Percentiles rank a stretch among this genome's conserved stretches.
Evolutionary conservation across 2,888 invertebrate genomes (phyloP).

Genomic region (Drosophila stalkeri): DNA sequence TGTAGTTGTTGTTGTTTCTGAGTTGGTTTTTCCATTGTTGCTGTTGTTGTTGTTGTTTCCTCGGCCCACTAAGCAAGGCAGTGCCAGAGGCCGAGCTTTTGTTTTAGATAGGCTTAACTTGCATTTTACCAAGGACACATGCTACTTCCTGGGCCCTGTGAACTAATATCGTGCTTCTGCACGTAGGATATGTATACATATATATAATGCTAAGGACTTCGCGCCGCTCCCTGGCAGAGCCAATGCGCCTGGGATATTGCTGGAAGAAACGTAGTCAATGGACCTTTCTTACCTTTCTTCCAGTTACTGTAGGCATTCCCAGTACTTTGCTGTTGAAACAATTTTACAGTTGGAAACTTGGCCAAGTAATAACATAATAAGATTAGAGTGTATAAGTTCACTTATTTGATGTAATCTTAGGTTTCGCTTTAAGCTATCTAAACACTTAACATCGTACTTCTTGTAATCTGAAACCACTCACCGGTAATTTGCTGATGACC

Average conservation of each 20-base stretch:
- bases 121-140: slow-evolving; percentile 59
- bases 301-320: slow-evolving; percentile 12
- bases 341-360: not conserved
- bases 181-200: slow-evolving; percentile 21
- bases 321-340: not conserved
- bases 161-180: slow-evolving; percentile 38
- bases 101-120: slow-evolving; percentile 60
- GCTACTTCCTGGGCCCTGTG: slow-evolving; percentile 4
- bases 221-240: slow-evolving; percentile 5
- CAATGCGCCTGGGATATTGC: slow-evolving; percentile 3
- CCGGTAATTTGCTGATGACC: not conserved
- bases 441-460: not conserved
- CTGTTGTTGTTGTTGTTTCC: slow-evolving; percentile 6
- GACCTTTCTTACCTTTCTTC: slow-evolving; percentile 27
- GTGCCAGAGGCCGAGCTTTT: slow-evolving; percentile 47
- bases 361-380: slow-evolving; percentile 4
- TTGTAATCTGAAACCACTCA: not conserved
- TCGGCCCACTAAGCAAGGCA: slow-evolving; percentile 43
- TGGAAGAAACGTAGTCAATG: slow-evolving; percentile 38
- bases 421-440: not conserved
- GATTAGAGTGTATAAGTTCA: not conserved
- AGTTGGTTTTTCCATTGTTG: slow-evolving; percentile 9
- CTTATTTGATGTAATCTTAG: not conserved
- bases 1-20: slow-evolving; percentile 43
- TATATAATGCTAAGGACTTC: slow-evolving; percentile 10